Conservation (phyloP, 35 echinoderm and acorn worm species). For the Ophiothrix spiculata region DNA sequence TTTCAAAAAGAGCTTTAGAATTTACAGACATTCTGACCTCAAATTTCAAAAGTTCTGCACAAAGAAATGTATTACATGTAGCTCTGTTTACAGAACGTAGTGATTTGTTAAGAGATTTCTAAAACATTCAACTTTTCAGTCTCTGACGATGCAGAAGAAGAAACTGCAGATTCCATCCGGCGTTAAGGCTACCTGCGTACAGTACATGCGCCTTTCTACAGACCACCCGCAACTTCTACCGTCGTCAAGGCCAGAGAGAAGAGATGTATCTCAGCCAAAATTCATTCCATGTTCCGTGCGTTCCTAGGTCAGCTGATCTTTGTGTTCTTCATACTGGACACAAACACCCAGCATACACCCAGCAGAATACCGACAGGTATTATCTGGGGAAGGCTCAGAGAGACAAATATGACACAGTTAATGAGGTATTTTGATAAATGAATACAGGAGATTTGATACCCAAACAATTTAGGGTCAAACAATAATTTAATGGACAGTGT, state of each 20-base stretch:
- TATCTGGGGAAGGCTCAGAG: constrained; percentile 42
- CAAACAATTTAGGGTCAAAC: no score
- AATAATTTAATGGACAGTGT: no score
- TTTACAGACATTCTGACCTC: no score
- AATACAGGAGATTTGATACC: no score
- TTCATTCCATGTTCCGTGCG: constrained; percentile 67
- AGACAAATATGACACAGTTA: constrained; percentile 34
- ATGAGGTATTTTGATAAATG: no score
- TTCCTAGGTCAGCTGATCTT: constrained; percentile 71
- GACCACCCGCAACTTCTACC: constrained; percentile 42
- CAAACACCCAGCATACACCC: constrained; percentile 65
- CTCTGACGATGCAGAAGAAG: background rate
- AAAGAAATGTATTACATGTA: no score
- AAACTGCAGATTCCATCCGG: background rate
- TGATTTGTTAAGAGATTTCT: no score
- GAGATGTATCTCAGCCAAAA: constrained; percentile 50
- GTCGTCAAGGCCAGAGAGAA: constrained; percentile 63
- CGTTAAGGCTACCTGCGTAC: background rate
- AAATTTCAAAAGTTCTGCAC: no score
- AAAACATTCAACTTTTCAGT: no score
- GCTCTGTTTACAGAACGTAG: no score
- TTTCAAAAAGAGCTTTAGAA: no score
- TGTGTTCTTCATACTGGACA: constrained; percentile 63
- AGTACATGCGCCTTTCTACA: constrained; percentile 42
- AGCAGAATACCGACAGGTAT: constrained; percentile 58